These are phyloP conservation scores for Diadophis punctatus DNA, from an alignment of 2,113 vertebrate genomes.

Conservation along the genomic window DNA sequence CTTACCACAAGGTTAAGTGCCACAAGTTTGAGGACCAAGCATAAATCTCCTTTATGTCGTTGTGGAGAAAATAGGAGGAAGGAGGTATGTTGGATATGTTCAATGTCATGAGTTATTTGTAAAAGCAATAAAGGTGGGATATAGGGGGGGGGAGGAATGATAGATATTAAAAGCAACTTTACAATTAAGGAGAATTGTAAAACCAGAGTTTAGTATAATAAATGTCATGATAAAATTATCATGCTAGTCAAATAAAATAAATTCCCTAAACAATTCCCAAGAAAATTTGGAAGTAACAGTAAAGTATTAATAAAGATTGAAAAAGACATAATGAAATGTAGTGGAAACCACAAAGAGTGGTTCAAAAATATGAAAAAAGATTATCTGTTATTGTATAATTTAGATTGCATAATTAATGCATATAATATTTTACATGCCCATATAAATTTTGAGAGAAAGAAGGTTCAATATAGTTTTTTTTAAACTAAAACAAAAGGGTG, in stretches of 20 bases:
- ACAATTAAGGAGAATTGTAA: not conserved
- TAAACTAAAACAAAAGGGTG: not conserved
- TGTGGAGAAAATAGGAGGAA: not conserved
- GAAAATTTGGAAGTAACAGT: not conserved
- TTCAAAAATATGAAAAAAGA: not conserved
- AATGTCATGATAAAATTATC: not conserved
- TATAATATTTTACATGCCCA: not conserved
- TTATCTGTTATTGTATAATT: not conserved
- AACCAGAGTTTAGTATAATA: not conserved
- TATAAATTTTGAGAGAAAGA: not conserved
- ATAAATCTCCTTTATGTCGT: not conserved
- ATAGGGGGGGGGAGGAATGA: too few relatives aligned
- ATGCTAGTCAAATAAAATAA: not conserved
- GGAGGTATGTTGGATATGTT: not conserved
- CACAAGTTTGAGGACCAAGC: not conserved
- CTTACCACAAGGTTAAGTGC: not conserved
- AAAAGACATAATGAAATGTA: not conserved
- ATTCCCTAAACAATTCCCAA: not conserved
- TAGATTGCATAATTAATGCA: not conserved
- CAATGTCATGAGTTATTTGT: not conserved
- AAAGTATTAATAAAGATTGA: not conserved
- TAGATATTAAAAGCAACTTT: not conserved
- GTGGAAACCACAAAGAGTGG: not conserved
- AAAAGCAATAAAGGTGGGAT: not conserved
- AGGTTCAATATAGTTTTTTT: not conserved